A percentile compares a stretch with the other conserved stretches of the same genome.
Evolutionary conservation across 1,140 invertebrate genomes (phyloP).

Genomic region (Papilio aristodemus): DNA sequence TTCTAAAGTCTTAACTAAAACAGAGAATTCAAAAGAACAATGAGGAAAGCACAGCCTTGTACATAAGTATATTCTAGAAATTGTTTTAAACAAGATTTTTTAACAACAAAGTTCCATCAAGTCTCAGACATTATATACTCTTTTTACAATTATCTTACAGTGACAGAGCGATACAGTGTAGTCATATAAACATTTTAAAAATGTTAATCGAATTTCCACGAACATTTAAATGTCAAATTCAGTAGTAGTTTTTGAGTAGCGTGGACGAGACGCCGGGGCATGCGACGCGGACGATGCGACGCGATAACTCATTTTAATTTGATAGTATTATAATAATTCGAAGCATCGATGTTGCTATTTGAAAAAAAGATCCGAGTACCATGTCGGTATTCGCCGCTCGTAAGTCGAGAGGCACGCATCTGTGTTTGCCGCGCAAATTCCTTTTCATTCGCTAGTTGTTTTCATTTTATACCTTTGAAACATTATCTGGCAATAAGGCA

Average conservation of each 20-base stretch:
- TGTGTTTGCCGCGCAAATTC: conserved; percentile 17
- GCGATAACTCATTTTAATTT: conserved; percentile 23
- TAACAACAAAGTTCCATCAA: too few relatives aligned
- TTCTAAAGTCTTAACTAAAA: too few relatives aligned
- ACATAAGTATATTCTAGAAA: too few relatives aligned
- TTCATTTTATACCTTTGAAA: conserved; percentile 15
- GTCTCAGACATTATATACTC: too few relatives aligned
- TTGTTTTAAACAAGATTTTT: too few relatives aligned
- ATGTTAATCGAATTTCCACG: conserved; percentile 14
- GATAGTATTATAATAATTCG: conserved; percentile 19
- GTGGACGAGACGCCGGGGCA: not conserved
- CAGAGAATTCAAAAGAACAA: too few relatives aligned
- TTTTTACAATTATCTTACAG: not conserved
- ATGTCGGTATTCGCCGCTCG: conserved; percentile 17
- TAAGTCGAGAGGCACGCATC: conserved; percentile 16
- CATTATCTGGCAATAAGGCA: conserved; percentile 21
- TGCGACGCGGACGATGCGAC: not conserved
- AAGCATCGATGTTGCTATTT: conserved; percentile 21
- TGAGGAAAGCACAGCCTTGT: too few relatives aligned
- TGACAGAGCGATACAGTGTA: not conserved
- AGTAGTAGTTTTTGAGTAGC: not conserved
- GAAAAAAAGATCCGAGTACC: conserved; percentile 3
- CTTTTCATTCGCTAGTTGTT: not conserved
- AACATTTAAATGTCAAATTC: conserved; percentile 23
- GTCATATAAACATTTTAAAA: not conserved